Base-by-base conservation (phyloP, 37 sponge, comb jelly and placozoan genomes). In the Mnemiopsis leidyi region DNA sequence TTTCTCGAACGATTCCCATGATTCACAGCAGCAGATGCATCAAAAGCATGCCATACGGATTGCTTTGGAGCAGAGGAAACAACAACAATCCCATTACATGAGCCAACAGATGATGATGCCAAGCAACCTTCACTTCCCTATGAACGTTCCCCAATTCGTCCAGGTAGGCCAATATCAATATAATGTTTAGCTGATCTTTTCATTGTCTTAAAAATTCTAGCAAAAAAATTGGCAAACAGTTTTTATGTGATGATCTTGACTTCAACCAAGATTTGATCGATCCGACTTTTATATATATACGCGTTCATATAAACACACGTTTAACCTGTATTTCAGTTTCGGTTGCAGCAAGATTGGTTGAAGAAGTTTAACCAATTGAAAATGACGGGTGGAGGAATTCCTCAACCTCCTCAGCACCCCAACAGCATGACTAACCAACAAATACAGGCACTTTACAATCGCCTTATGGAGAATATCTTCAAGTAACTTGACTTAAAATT, bases 21-120 rank as follows among this genome's bases (percentile, higher is more conserved):
- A 77, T 32, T 77, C 79, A 16, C 79, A 77, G 36, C 79, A 77
- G 7, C 79, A 85, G 90, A 40, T 85, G 61, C 90, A 85, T 21
- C 90, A 85, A 61, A 85, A 85, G 23, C 90, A 85, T 16, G 90
- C 90, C 0, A 38, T 85, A 21, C 39, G 90, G 35, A 39, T 85
- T 1, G 90, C 90, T 0, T 40, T 85, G 61, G 90, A 85, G 61
- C 90, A 85, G 61, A 18, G 90, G 25, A 85, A 85, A 26, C 90
- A 85, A 28, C 90, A 85, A 23, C 61, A 38, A 28, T 39, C 24
- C 25, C 90, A 40, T 61, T 32, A 23, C n/a, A 28, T 77, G 79
- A 77, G 79, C 33, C 79, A 77, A 36, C 61, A 38, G 61, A 85
- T 85, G 90, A 33, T 39, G 61, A 85, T 85, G 28, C 90, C 90